phyloP scores from a whole-genome alignment of 1,140 invertebrate species.

The Papilio polytes region DNA sequence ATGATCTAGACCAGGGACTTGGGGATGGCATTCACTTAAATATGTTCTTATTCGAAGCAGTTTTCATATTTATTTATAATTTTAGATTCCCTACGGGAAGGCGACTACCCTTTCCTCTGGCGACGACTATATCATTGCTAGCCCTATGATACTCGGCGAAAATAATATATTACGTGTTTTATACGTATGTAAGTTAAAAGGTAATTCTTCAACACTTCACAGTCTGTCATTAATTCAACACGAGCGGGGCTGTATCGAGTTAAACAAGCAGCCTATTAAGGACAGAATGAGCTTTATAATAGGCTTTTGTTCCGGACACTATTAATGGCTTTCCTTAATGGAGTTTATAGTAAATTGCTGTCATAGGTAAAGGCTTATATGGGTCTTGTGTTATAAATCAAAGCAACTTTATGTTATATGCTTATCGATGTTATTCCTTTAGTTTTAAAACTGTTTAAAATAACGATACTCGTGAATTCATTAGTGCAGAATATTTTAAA shows the following conservation, averaged over 20 bases:
- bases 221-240: constrained; percentile 25
- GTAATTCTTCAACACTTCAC: background rate
- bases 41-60: too few species aligned
- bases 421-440: too few species aligned
- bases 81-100: too few species aligned
- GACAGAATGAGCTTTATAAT: constrained; percentile 35
- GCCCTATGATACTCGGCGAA: background rate
- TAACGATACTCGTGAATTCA: too few species aligned
- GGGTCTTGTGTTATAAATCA: constrained; percentile 7
- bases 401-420: background rate
- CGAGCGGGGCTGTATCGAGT: constrained; percentile 19
- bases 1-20: too few species aligned
- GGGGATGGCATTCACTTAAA: too few species aligned
- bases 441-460: too few species aligned
- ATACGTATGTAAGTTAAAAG: background rate
- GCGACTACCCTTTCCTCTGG: too few species aligned
- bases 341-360: constrained; percentile 30
- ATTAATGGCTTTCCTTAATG: constrained; percentile 30
- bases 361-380: constrained; percentile 14
- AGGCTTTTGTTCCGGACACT: constrained; percentile 27
- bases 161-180: background rate
- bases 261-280: constrained; percentile 32
- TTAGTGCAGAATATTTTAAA: too few species aligned
- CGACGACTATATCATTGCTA: too few species aligned
- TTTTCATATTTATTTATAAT: too few species aligned